These are phyloP conservation scores for Galerucella nymphaeae DNA, from an alignment of 2,888 invertebrate genomes.

Conservation along the genomic window DNA sequence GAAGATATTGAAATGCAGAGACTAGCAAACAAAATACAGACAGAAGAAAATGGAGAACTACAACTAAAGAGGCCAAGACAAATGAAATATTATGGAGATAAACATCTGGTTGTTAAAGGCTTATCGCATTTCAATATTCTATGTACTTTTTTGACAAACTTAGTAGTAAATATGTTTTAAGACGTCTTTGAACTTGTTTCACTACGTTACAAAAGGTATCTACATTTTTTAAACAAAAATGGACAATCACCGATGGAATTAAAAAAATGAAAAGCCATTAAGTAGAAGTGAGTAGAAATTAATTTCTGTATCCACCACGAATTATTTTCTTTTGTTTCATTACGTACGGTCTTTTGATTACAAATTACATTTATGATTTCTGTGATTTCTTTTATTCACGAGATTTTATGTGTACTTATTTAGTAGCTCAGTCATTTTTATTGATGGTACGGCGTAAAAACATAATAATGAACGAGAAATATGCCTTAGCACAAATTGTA, in stretches of 20 bases:
- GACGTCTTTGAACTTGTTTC: no score
- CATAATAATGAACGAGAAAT: constrained; percentile 1
- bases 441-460: background rate
- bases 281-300: background rate
- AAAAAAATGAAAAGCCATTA: background rate
- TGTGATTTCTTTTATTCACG: constrained; percentile 33
- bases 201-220: no score
- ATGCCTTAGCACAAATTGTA: background rate
- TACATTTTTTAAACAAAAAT: background rate
- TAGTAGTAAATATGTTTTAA: no score
- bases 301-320: background rate
- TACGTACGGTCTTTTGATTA: constrained; percentile 32
- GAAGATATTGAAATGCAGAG: no score
- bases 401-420: background rate
- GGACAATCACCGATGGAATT: background rate
- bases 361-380: constrained; percentile 39
- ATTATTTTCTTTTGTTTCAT: constrained; percentile 32
- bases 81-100: no score
- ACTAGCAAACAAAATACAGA: no score
- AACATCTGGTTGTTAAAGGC: no score
- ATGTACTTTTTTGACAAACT: no score
- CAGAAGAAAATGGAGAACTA: no score
- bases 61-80: no score
- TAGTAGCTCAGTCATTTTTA: background rate
- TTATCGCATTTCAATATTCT: no score